Conservation (phyloP, 2,888 invertebrate genomes). For the Brenthis hecate region DNA sequence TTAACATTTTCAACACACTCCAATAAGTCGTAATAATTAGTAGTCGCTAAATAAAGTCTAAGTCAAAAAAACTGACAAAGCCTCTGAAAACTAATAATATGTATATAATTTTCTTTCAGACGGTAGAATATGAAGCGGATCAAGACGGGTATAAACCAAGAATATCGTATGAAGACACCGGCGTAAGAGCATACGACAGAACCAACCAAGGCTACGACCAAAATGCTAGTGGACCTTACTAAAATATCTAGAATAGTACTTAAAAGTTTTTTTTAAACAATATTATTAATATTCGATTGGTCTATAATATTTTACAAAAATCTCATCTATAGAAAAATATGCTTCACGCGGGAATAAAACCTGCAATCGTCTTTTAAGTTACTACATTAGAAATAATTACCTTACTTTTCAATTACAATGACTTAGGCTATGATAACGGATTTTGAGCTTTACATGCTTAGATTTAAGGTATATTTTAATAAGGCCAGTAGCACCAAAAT, state of each 20-base stretch:
- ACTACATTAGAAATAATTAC: background rate
- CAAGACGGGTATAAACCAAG: constrained; percentile 86
- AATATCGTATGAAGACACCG: constrained; percentile 85
- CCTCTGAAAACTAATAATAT: background rate
- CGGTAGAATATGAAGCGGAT: constrained; percentile 87
- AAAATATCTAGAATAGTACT: constrained; percentile 2
- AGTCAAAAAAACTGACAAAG: too few species aligned
- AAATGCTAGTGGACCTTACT: constrained; percentile 40
- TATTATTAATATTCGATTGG: too few species aligned
- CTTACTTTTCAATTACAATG: constrained; percentile 41
- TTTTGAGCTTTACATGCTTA: constrained; percentile 50
- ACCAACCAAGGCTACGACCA: constrained; percentile 40
- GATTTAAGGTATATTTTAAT: constrained; percentile 22
- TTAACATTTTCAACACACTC: too few species aligned
- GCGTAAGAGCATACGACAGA: constrained; percentile 52
- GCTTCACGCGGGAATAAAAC: background rate
- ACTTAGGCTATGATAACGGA: constrained; percentile 58
- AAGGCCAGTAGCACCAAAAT: constrained; percentile 35
- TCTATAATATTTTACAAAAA: background rate
- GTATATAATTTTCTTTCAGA: constrained; percentile 58
- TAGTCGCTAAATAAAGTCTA: too few species aligned
- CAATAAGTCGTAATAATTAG: too few species aligned
- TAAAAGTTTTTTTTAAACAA: background rate
- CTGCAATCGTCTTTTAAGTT: background rate
- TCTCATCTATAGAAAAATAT: background rate